Evolutionary conservation across 1,140 invertebrate genomes (phyloP).

Genomic region (Cephus cinctus): DNA sequence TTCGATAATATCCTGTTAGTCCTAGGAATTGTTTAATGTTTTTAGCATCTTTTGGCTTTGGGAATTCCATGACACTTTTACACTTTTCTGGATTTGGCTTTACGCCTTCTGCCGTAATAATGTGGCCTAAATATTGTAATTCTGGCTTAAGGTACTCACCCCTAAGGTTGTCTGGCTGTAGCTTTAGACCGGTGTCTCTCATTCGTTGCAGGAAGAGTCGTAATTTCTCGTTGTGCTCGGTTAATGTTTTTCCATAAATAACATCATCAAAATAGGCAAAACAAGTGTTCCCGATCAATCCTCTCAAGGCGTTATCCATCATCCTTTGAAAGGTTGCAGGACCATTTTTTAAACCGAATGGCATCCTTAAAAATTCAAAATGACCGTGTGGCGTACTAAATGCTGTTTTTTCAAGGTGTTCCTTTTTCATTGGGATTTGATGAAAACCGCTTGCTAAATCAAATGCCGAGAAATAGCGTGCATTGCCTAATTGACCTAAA

Average conservation of each 20-base stretch:
- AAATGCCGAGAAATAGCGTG: conserved; percentile 47
- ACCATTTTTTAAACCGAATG: conserved; percentile 20
- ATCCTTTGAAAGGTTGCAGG: conserved; percentile 5
- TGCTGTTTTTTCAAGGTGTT: conserved; percentile 17
- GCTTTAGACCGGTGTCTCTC: neutral
- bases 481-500: conserved; percentile 45
- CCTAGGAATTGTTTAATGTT: no score
- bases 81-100: conserved; percentile 40
- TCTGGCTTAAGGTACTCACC: conserved; percentile 42
- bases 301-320: conserved; percentile 4
- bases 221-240: conserved; percentile 22
- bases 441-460: conserved; percentile 55
- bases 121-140: conserved; percentile 41
- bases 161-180: conserved; percentile 46
- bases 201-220: neutral
- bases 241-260: conserved; percentile 20
- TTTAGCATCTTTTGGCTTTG: no score
- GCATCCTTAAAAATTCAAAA: conserved; percentile 25
- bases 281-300: conserved; percentile 13
- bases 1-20: no score
- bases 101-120: conserved; percentile 31
- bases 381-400: conserved; percentile 21
- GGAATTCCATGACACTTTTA: conserved; percentile 35
- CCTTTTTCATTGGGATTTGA: conserved; percentile 19
- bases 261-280: conserved; percentile 39